Percentiles rank a stretch among this genome's conserved stretches.
phyloP scores from a whole-genome alignment of 2,797 vertebrate species.

The Dipus sagitta region DNA sequence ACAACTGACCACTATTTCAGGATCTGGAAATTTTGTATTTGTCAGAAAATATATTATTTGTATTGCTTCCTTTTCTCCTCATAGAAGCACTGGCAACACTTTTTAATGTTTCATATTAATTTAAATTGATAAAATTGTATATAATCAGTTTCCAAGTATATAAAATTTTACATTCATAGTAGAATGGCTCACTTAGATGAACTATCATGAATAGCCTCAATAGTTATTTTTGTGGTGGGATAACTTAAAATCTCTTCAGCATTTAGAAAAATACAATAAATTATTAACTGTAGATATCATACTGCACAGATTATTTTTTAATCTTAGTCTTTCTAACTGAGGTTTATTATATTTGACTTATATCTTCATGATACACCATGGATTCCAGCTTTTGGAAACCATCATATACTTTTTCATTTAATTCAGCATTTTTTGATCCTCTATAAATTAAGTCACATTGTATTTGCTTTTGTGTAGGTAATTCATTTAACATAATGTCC shows the following conservation, averaged over 20 bases:
- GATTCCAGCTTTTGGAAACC: not conserved
- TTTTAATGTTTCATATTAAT: not conserved
- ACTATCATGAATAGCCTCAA: not conserved
- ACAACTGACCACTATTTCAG: not conserved
- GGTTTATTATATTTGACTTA: not conserved
- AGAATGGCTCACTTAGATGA: not conserved
- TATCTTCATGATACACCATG: rapidly evolving
- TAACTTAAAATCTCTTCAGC: not conserved
- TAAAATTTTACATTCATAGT: not conserved
- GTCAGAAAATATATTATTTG: not conserved
- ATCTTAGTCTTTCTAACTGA: not conserved
- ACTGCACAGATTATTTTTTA: not conserved
- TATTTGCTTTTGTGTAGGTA: not conserved
- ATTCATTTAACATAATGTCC: not conserved
- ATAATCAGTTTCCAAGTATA: not conserved
- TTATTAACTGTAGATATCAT: not conserved
- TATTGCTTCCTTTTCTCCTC: not conserved
- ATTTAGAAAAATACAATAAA: not conserved
- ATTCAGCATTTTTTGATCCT: not conserved
- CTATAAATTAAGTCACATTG: not conserved
- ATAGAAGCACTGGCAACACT: not conserved
- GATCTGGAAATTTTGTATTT: not conserved
- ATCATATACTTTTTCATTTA: not conserved
- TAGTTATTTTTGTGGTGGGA: not conserved
- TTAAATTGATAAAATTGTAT: not conserved